Evolutionary conservation across 2,113 vertebrate species (phyloP).

Genomic region (Tenrec ecaudatus): DNA sequence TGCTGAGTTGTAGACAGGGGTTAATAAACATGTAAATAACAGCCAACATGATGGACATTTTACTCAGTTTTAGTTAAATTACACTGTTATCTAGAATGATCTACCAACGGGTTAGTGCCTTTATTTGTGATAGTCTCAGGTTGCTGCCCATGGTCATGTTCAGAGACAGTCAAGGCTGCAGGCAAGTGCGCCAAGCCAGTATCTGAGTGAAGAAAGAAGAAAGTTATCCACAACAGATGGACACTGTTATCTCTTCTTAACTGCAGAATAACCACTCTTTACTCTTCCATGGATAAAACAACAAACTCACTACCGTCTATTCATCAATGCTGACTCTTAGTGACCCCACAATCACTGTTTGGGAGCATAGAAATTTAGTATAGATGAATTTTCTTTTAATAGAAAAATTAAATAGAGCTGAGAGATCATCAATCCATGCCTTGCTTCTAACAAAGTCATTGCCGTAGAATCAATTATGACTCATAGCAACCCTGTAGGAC

Average conservation of each 20-base stretch:
- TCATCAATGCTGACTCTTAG: no score
- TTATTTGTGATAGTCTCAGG: neutral
- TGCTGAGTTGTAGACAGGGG: constrained; percentile 3
- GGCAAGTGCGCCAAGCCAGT: neutral
- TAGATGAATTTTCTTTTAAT: constrained; percentile 21
- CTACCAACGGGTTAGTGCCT: neutral
- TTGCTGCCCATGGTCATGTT: neutral
- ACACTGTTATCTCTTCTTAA: neutral
- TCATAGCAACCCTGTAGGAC: no score
- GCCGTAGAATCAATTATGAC: no score
- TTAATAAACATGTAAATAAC: neutral
- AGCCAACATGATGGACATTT: neutral
- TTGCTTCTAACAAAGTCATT: neutral
- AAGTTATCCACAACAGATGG: neutral
- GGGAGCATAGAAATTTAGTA: neutral
- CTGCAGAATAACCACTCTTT: neutral
- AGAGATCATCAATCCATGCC: constrained; percentile 47
- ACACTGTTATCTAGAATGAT: neutral
- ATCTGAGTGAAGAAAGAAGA: neutral
- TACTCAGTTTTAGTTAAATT: neutral
- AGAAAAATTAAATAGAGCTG: constrained; percentile 44
- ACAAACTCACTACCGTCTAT: no score
- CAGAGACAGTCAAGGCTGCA: neutral
- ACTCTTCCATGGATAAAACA: neutral
- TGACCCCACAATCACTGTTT: no score